Evolutionary conservation across 2,888 invertebrate genomes (phyloP), one percentile per base, ranked within the genome.

Genomic region (Entomobrya multifasciata): DNA sequence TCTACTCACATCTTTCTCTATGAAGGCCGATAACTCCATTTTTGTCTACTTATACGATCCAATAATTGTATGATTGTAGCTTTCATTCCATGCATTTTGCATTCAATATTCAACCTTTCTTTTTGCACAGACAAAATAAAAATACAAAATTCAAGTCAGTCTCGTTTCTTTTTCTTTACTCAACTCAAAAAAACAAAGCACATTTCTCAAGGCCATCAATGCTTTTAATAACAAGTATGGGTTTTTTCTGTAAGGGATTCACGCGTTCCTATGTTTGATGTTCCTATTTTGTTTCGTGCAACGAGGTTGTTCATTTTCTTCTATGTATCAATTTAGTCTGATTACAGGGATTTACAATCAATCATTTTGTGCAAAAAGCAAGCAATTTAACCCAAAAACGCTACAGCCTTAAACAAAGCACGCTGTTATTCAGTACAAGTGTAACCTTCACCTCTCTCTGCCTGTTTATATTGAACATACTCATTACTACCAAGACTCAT

Each of bases 311-410:
- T 27, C 27, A 11, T 60, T 27, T 15, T 27, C 27, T 5, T 5
- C 3, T 47, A 60, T 60, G 27, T 60, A 60, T 60, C 60, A 60
- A 60, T 60, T 60, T 60, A 15, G 27, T 60, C n/a, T 60, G 27
- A 60, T 60, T 27, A 27, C 15, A 60, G 60, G 27, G 22, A 27
- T 27, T 60, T 60, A 22, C 27, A 13, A 60, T 60, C 60, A 60
- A 60, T 60, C 60, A 60, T 60, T 60, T 60, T 27, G 60, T 15
- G 15, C 27, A 57, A 57, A 25, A 25, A 25, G 57, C 57, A 25
- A 25, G 25, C 57, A 60, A n/a, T 8, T 27, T 27, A 27, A 27
- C 1, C 60, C 60, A 60, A n/a, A n/a, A n/a, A n/a, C n/a, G n/a
- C n/a, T n/a, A n/a, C n/a, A n/a, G n/a, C 60, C 60, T 60, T 60